Evolutionary conservation across 2,888 invertebrate genomes (phyloP).

Genomic region (Gymnoscelis rufifasciata): DNA sequence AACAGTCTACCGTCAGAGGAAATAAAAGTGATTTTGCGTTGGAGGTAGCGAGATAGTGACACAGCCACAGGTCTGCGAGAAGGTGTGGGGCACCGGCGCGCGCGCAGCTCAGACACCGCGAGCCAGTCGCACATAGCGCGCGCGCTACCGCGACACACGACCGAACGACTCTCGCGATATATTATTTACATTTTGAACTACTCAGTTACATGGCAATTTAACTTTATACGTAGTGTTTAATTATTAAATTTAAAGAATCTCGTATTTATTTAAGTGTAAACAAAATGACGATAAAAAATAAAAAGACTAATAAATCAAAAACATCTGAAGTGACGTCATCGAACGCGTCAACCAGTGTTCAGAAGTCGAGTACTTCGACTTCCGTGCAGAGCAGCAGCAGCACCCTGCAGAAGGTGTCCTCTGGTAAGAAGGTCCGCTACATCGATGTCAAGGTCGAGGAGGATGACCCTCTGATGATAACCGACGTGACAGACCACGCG

Average conservation of each 20-base stretch:
- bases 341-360: slow-evolving; percentile 69
- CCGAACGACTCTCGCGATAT: slow-evolving; percentile 75
- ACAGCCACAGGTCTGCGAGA: slow-evolving; percentile 30
- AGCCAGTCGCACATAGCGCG: slow-evolving; percentile 69
- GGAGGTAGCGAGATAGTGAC: slow-evolving; percentile 15
- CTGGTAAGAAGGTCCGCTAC: slow-evolving; percentile 74
- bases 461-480: slow-evolving; percentile 76
- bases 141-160: slow-evolving; percentile 66
- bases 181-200: slow-evolving; percentile 39
- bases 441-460: slow-evolving; percentile 77
- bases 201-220: slow-evolving; percentile 64
- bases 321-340: slow-evolving; percentile 62
- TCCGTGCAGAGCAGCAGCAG: slow-evolving; percentile 66
- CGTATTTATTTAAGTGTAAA: slow-evolving; percentile 52
- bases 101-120: slow-evolving; percentile 62
- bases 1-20: neutral
- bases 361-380: slow-evolving; percentile 64
- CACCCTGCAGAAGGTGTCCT: slow-evolving; percentile 64
- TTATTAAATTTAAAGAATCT: slow-evolving; percentile 55
- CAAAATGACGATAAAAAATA: slow-evolving; percentile 78
- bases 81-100: slow-evolving; percentile 32
- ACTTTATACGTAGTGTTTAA: slow-evolving; percentile 50
- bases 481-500: slow-evolving; percentile 69
- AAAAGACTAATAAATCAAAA: slow-evolving; percentile 75
- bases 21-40: slow-evolving; percentile 10